A percentile compares a stretch with the other conserved stretches of the same genome.
Conservation (phyloP, 2,113 vertebrate species). For the Solea senegalensis region DNA sequence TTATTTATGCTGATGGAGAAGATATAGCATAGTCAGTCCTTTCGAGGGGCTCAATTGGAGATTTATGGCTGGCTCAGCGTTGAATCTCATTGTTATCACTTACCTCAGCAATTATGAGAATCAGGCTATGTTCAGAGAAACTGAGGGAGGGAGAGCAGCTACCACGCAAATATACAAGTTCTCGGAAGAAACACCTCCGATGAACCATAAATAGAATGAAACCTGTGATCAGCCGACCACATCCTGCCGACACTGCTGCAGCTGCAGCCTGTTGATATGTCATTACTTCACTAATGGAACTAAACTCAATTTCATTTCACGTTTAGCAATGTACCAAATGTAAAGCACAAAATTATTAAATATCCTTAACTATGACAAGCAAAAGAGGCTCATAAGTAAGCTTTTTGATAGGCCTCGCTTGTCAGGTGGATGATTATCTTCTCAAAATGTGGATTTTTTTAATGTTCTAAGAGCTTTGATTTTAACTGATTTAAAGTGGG, state of each 20-base stretch:
- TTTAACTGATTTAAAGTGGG: too few relatives aligned
- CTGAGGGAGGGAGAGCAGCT: too few relatives aligned
- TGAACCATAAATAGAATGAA: too few relatives aligned
- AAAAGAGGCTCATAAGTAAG: neutral
- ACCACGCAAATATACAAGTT: too few relatives aligned
- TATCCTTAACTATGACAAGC: neutral
- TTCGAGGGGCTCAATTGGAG: slow-evolving; percentile 27
- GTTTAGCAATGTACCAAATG: too few relatives aligned
- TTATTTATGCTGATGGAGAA: slow-evolving; percentile 62
- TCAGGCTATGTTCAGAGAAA: slow-evolving; percentile 1
- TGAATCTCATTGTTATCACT: slow-evolving; percentile 6
- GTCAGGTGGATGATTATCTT: too few relatives aligned
- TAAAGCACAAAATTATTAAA: neutral
- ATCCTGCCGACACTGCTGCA: too few relatives aligned
- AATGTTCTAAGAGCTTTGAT: neutral
- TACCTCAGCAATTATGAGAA: slow-evolving; percentile 36
- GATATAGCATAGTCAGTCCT: slow-evolving; percentile 38
- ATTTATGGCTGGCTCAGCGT: slow-evolving; percentile 46
- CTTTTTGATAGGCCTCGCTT: too few relatives aligned
- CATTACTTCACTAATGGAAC: neutral
- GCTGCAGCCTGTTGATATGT: neutral
- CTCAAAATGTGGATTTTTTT: neutral
- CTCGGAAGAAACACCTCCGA: too few relatives aligned
- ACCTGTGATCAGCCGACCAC: too few relatives aligned
- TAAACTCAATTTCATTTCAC: neutral